Evolutionary conservation across 2,888 invertebrate species (phyloP), one percentile per base, ranked within the genome.

Genomic region (Apotomis capreana): DNA sequence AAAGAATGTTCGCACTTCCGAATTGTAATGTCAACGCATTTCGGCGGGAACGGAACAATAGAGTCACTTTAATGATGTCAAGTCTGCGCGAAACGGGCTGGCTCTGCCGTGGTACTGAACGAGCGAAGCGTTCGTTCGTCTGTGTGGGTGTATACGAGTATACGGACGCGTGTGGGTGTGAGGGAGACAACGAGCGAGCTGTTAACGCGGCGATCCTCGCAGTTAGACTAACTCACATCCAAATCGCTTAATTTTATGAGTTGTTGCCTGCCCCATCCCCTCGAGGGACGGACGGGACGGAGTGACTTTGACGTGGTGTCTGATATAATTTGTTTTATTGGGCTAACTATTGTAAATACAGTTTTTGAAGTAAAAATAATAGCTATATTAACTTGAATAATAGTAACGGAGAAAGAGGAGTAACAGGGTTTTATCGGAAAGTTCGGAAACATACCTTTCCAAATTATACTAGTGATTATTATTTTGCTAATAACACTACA

Each of bases 171-270:
- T 81, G 85, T 73, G 85, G 84, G 89, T 83, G 88, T 82, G 87
- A 87, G 83, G 71, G 83, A 81, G 87, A 88, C 85, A 84, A 86
- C 84, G 84, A 84, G 85, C 86, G 84, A 80, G 83, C 87, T 90
- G 92, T 90, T 91, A 89, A 89, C 92, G 90, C 91, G 89, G 81
- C 92, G 89, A 89, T 91, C 88, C 90, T 90, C 91, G 88, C 92
- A 90, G 92, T 92, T 90, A 91, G 90, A 93, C 93, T 93, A 93
- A 92, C 93, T 91, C 91, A 87, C 92, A 92, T 91, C 92, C 92
- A 92, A 93, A 93, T 93, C 93, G 93, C 93, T 93, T 93, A 92
- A 93, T 94, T 94, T 94, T 93, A 94, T 93, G 93, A 93, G 93
- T 93, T 93, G 93, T 92, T 93, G 93, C 92, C 92, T 92, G 91